These are phyloP conservation scores for Ligdia adustata DNA, from an alignment of 2,888 invertebrate genomes.

Conservation along the genomic window DNA sequence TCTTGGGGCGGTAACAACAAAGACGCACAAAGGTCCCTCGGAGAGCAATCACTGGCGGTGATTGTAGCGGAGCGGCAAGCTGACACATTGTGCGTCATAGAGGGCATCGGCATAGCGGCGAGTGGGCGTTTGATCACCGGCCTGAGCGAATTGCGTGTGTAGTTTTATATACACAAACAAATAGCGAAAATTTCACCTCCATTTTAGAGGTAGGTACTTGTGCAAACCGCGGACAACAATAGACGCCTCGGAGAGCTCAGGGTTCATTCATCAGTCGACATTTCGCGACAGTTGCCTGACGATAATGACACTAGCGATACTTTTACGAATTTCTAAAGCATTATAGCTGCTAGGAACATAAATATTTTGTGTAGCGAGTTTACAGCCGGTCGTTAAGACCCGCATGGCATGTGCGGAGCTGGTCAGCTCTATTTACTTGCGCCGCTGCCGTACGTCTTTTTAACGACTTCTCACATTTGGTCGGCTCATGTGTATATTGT, in stretches of 20 bases:
- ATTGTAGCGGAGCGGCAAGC: conserved; percentile 56
- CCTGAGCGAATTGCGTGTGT: conserved; percentile 8
- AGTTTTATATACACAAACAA: conserved; percentile 1
- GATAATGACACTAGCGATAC: conserved; percentile 34
- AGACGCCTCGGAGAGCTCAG: neutral
- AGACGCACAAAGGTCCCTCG: conserved; percentile 53
- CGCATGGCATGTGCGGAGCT: conserved; percentile 32
- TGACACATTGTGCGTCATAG: conserved; percentile 47
- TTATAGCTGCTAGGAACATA: conserved; percentile 32
- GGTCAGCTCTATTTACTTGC: conserved; percentile 40
- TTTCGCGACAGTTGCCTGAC: conserved; percentile 31
- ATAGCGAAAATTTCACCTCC: conserved; percentile 1
- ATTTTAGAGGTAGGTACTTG: neutral
- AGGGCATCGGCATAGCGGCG: conserved; percentile 48
- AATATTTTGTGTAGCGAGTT: conserved; percentile 33
- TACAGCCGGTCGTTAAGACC: conserved; percentile 39
- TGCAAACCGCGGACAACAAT: conserved; percentile 1
- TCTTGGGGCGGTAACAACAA: conserved; percentile 69
- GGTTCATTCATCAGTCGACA: conserved; percentile 16
- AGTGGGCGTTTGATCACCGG: conserved; percentile 17
- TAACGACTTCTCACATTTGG: conserved; percentile 62
- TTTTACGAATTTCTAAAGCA: conserved; percentile 30
- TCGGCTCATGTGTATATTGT: conserved; percentile 20
- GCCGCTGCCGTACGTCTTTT: conserved; percentile 43
- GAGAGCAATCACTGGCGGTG: conserved; percentile 65